These are phyloP conservation scores for Zaprionus vittiger DNA, from an alignment of 1,140 invertebrate species.

Conservation along the genomic window DNA sequence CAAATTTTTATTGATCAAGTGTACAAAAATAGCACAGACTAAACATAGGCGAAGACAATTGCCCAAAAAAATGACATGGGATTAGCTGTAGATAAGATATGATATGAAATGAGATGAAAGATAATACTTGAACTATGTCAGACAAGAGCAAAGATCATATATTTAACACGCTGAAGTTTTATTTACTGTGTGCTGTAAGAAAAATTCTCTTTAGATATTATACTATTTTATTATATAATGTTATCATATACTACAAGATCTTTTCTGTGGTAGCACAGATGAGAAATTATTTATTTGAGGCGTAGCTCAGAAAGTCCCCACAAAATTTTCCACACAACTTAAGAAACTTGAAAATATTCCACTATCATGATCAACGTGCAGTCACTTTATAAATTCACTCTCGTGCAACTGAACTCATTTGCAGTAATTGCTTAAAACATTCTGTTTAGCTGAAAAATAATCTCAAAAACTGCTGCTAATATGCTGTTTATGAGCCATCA, in stretches of 20 bases:
- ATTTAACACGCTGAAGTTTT: neutral
- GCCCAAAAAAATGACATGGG: neutral
- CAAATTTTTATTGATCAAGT: slow-evolving; percentile 55
- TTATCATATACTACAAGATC: too few relatives aligned
- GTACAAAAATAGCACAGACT: slow-evolving; percentile 55
- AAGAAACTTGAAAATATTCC: neutral
- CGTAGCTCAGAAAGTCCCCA: too few relatives aligned
- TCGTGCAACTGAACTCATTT: neutral
- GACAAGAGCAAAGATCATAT: neutral
- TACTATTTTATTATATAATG: too few relatives aligned
- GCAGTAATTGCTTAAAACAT: neutral
- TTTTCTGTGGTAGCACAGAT: too few relatives aligned
- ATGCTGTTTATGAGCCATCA: neutral
- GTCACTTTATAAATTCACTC: neutral
- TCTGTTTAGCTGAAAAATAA: neutral
- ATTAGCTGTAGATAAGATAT: slow-evolving; percentile 1
- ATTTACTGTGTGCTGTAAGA: neutral
- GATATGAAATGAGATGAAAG: neutral
- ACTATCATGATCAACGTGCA: neutral
- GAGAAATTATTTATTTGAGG: too few relatives aligned
- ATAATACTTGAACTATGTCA: neutral
- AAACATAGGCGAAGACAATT: slow-evolving; percentile 2
- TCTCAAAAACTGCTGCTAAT: neutral
- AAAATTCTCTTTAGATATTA: neutral
- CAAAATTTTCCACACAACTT: neutral